Conservation (phyloP, 2,113 vertebrate species). For the Puffinus mauretanicus region DNA sequence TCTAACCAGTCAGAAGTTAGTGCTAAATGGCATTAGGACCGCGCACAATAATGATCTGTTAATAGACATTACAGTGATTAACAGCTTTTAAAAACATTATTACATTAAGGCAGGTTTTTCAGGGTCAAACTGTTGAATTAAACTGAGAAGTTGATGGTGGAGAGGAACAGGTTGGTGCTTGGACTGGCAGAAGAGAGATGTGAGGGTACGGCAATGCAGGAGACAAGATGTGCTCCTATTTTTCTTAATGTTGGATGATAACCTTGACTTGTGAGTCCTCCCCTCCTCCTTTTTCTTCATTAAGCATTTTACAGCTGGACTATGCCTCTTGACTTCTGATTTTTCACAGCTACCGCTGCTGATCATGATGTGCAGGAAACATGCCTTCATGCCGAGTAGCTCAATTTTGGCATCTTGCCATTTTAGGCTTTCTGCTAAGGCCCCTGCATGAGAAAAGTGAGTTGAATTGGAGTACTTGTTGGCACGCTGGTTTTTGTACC, state of each 20-base stretch:
- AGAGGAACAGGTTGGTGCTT: neutral
- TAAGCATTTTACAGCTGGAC: neutral
- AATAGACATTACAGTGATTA: neutral
- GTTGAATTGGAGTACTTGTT: neutral
- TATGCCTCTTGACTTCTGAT: neutral
- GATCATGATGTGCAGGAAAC: neutral
- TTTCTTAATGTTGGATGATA: neutral
- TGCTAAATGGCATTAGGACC: neutral
- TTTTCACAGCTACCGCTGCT: neutral
- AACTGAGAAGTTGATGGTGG: neutral
- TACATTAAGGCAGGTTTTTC: neutral
- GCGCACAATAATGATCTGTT: neutral
- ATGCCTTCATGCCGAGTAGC: neutral
- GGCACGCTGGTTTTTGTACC: neutral
- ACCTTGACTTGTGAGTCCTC: neutral
- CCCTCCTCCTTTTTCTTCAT: neutral
- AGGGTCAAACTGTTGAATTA: neutral
- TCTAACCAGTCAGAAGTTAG: neutral
- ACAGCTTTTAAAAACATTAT: neutral
- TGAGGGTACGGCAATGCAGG: neutral
- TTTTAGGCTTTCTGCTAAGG: neutral
- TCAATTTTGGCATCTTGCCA: neutral
- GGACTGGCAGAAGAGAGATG: neutral
- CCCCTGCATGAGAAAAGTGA: neutral
- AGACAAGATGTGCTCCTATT: neutral